Base-by-base conservation (phyloP, 2,888 invertebrate genomes). In the Frankliniella intonsa region DNA sequence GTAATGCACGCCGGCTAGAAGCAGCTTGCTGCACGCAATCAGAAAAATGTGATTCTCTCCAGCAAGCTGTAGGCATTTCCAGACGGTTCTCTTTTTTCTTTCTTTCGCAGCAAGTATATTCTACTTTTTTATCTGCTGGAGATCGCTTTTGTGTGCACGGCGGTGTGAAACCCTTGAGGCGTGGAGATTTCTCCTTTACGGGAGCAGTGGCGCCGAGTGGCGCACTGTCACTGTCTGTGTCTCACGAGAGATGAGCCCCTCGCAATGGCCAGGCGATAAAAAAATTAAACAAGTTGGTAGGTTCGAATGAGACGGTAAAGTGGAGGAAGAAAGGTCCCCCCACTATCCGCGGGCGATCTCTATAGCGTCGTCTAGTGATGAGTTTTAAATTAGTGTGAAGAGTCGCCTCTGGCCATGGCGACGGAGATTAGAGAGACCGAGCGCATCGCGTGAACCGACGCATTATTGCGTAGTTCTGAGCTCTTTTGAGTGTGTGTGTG, bases 351-450 rank as follows among this genome's bases (percentile, higher is more conserved):
- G 25, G 8, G 22, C 69, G 12, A 76, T 76, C 69, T 25, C 69
- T 25, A n/a, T n/a, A 14, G 55, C 55, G 12, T 62, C 22, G 25
- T 76, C 38, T 5, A 38, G 69, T 76, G 69, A 76, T 76, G 69
- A 76, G 69, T 76, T 76, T 22, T 22, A 76, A 76, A 76, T 76
- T 76, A 76, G 69, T 76, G 69, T 76, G 22, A 76, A 76, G 22
- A 25, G 25, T 12, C 10, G 69, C 69, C 69, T 25, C 22, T 22
- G 69, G 69, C 69, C 69, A 76, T 12, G 69, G 22, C 22, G 69
- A 22, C 69, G 10, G 10, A 76, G 69, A 76, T 76, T 76, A 76
- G 69, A 55, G 17, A 19, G 14, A 14, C 19, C 55, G 5, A 10
- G 17, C 62, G 62, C 38, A 38, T 38, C 38, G 38, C 38, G 38